Conservation (phyloP, 1,140 invertebrate genomes). For the Manduca sexta region DNA sequence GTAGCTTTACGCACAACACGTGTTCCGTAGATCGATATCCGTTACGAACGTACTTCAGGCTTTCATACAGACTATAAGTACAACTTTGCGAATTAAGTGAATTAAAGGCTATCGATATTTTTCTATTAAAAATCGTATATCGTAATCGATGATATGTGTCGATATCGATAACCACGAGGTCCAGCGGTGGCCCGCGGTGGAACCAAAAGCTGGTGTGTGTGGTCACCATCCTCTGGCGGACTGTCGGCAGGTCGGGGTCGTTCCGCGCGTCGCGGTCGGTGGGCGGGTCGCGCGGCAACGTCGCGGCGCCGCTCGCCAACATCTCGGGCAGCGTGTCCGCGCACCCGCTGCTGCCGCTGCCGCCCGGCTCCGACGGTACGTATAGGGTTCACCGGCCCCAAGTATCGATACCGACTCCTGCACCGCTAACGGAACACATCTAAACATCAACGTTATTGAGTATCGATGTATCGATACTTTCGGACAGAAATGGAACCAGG, state of each 20-base stretch:
- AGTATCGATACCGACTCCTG: too few relatives aligned
- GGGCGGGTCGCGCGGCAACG: slow-evolving; percentile 67
- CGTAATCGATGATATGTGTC: too few relatives aligned
- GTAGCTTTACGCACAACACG: slow-evolving; percentile 1
- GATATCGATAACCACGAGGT: too few relatives aligned
- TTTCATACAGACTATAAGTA: too few relatives aligned
- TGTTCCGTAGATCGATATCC: neutral
- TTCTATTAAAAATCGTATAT: too few relatives aligned
- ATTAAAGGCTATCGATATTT: too few relatives aligned
- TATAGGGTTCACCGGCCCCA: too few relatives aligned
- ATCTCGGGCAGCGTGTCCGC: slow-evolving; percentile 85
- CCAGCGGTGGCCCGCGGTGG: neutral
- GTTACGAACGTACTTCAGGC: neutral
- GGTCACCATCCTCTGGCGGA: slow-evolving; percentile 78
- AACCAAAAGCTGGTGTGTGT: slow-evolving; percentile 33
- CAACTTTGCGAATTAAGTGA: too few relatives aligned
- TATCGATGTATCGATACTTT: too few relatives aligned
- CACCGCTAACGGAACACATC: too few relatives aligned
- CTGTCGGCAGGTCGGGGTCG: slow-evolving; percentile 88
- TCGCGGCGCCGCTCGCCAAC: slow-evolving; percentile 70
- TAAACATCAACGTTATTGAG: too few relatives aligned
- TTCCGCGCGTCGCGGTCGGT: slow-evolving; percentile 81
- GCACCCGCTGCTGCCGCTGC: slow-evolving; percentile 87
- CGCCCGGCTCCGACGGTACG: slow-evolving; percentile 71
- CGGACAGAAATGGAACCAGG: too few relatives aligned